Evolutionary conservation across 2,113 vertebrate species (phyloP).

Genomic region (Lates calcarifer): DNA sequence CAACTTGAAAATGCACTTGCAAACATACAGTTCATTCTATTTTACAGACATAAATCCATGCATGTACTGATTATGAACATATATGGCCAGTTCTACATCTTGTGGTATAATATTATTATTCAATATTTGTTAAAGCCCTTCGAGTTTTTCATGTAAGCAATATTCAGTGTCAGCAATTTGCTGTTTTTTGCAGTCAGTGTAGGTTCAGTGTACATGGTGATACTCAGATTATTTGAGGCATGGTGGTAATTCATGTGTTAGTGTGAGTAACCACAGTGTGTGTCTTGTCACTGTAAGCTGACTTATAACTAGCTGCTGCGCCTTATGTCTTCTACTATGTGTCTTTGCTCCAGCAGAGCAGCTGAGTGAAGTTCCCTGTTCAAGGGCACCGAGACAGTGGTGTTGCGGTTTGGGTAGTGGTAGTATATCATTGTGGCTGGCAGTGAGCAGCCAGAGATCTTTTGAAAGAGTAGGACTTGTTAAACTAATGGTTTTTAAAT

Average conservation of each 20-base stretch:
- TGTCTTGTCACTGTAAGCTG: not conserved
- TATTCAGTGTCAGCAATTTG: not conserved
- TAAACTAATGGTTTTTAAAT: not conserved
- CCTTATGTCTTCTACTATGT: not conserved
- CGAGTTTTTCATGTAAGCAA: too few species aligned
- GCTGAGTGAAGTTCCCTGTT: not conserved
- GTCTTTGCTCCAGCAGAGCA: not conserved
- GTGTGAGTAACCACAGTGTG: not conserved
- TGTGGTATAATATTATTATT: not conserved
- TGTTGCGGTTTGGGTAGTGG: not conserved
- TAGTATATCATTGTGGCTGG: not conserved
- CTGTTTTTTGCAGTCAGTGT: too few species aligned
- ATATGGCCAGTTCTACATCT: not conserved
- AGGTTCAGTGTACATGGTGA: too few species aligned
- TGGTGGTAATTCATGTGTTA: not conserved
- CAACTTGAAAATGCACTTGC: not conserved
- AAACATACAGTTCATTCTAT: not conserved
- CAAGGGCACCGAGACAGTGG: not conserved
- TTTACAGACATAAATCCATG: not conserved
- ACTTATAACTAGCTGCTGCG: not conserved
- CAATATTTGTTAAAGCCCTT: not conserved
- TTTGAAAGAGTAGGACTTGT: not conserved
- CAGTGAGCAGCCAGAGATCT: not conserved
- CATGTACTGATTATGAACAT: not conserved
- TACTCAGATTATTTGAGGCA: not conserved